phyloP scores from a whole-genome alignment of 2,797 vertebrate species.

The Melanogrammus aeglefinus region DNA sequence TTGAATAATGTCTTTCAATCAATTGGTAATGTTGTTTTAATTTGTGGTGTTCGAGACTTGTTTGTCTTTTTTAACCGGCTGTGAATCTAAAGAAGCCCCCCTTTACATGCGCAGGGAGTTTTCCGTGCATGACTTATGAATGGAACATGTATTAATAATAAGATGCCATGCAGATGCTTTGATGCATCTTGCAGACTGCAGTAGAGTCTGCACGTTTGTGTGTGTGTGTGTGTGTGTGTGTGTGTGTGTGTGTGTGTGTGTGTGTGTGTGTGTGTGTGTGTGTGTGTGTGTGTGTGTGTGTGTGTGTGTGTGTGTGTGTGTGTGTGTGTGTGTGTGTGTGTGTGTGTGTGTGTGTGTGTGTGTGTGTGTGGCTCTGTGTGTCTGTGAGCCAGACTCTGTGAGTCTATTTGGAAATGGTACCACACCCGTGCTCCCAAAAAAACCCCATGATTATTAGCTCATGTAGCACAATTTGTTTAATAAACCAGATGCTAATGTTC shows the following conservation, averaged over 20 bases:
- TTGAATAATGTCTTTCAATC: background rate
- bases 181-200: background rate
- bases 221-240: conserved; percentile 1
- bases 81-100: background rate
- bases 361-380: too few relatives aligned
- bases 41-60: background rate
- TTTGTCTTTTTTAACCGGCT: background rate
- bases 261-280: conserved; percentile 1
- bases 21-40: background rate
- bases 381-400: too few relatives aligned
- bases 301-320: background rate
- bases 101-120: background rate
- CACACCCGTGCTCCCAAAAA: background rate
- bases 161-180: background rate
- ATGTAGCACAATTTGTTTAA: background rate
- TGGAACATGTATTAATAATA: conserved; percentile 7
- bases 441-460: background rate
- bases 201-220: background rate
- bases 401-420: background rate
- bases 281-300: background rate
- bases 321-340: background rate
- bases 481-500: background rate
- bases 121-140: conserved; percentile 4
- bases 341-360: conserved; percentile 1
- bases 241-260: conserved; percentile 5